These are phyloP conservation scores for Cygnus olor DNA, from an alignment of 2,797 vertebrate species.

Conservation along the genomic window DNA sequence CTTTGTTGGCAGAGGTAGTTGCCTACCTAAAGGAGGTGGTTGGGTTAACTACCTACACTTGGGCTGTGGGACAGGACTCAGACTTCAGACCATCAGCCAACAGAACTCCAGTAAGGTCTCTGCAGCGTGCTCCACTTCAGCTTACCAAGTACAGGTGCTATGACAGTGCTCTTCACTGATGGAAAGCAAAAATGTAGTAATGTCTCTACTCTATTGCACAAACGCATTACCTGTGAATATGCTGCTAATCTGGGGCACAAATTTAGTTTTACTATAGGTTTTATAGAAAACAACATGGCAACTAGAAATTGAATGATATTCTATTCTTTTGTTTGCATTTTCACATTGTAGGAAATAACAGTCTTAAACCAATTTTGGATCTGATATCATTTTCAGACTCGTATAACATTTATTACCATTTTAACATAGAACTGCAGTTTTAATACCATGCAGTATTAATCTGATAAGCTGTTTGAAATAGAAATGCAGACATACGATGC, in stretches of 20 bases:
- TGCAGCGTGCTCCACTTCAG: neutral
- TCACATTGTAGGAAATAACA: neutral
- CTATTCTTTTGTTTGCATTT: neutral
- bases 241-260: neutral
- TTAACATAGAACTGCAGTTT: neutral
- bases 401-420: neutral
- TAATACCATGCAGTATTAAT: neutral
- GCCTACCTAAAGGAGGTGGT: neutral
- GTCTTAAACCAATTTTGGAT: neutral
- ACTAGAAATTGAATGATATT: neutral
- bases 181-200: neutral
- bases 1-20: neutral
- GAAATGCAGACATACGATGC: fast-evolving
- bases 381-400: neutral
- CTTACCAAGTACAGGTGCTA: neutral
- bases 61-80: neutral
- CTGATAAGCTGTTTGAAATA: neutral
- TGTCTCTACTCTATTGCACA: neutral
- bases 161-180: neutral
- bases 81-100: neutral
- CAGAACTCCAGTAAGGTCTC: neutral
- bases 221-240: neutral
- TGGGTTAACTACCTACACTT: neutral
- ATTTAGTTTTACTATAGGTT: neutral
- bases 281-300: neutral